Conservation (phyloP, 2,888 invertebrate species). For the Nomada ruficornis region DNA sequence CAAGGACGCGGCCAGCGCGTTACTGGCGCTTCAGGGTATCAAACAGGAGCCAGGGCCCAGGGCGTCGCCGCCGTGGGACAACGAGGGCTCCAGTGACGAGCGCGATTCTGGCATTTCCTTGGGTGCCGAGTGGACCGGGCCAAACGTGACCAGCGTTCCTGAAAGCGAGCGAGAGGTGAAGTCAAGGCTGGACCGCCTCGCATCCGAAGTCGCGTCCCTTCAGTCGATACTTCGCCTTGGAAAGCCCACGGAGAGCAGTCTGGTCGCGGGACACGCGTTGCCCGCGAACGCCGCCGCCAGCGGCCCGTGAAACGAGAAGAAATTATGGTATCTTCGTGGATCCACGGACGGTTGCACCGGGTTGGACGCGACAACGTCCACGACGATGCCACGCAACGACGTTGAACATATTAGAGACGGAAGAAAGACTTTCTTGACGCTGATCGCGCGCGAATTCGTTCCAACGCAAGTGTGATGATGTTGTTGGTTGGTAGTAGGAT, state of each 20-base stretch:
- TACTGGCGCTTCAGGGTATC: constrained; percentile 93
- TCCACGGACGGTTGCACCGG: not conserved
- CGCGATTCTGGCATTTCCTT: constrained; percentile 95
- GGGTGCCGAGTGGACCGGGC: constrained; percentile 88
- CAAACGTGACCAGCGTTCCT: constrained; percentile 83
- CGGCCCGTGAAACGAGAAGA: constrained; percentile 61
- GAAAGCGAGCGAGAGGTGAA: constrained; percentile 92
- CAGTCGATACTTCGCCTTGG: constrained; percentile 92
- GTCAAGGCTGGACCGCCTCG: constrained; percentile 93
- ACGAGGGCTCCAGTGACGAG: constrained; percentile 95
- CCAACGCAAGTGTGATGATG: constrained; percentile 33
- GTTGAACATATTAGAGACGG: not conserved
- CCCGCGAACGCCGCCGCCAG: constrained; percentile 48
- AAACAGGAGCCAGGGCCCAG: constrained; percentile 92
- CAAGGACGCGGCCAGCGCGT: constrained; percentile 93
- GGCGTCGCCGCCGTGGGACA: constrained; percentile 94
- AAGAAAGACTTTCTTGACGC: constrained; percentile 26
- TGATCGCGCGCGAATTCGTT: constrained; percentile 24
- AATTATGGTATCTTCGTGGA: constrained; percentile 5
- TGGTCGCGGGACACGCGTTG: constrained; percentile 63
- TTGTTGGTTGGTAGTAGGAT: constrained; percentile 27
- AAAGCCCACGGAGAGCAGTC: constrained; percentile 77
- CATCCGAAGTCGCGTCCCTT: constrained; percentile 95
- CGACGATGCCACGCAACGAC: not conserved
- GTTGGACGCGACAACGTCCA: too few relatives aligned